A percentile compares a stretch with the other conserved stretches of the same genome.
phyloP scores from a whole-genome alignment of 2,888 invertebrate genomes.

The Sisyra nigra region DNA sequence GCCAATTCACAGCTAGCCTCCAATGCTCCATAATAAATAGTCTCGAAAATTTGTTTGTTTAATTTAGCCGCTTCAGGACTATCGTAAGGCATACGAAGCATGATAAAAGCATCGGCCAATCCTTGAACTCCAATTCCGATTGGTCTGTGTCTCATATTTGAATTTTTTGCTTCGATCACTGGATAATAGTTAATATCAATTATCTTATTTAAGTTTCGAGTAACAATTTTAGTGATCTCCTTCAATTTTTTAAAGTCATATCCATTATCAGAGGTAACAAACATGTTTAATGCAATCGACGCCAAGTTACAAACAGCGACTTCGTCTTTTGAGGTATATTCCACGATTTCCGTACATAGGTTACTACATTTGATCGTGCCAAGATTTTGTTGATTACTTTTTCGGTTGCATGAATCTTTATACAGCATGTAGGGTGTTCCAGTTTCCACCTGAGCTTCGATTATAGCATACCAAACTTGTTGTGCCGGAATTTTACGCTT shows the following conservation, averaged over 20 bases:
- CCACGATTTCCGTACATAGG: slow-evolving; percentile 93
- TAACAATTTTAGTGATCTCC: slow-evolving; percentile 73
- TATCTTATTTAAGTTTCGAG: slow-evolving; percentile 87
- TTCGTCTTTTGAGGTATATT: slow-evolving; percentile 85
- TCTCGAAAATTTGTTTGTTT: slow-evolving; percentile 95
- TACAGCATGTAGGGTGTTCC: slow-evolving; percentile 96
- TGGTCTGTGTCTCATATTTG: slow-evolving; percentile 75
- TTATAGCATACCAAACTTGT: slow-evolving; percentile 83
- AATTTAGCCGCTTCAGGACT: slow-evolving; percentile 68
- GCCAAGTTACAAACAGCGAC: slow-evolving; percentile 97
- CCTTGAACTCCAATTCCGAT: slow-evolving; percentile 95
- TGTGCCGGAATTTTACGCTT: slow-evolving; percentile 59
- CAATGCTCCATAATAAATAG: slow-evolving; percentile 91
- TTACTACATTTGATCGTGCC: slow-evolving; percentile 98
- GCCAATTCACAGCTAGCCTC: slow-evolving; percentile 94
- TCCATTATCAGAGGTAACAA: slow-evolving; percentile 54
- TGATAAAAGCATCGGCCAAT: slow-evolving; percentile 88
- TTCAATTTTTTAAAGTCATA: slow-evolving; percentile 82
- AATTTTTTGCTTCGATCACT: slow-evolving; percentile 68
- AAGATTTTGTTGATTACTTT: slow-evolving; percentile 95
- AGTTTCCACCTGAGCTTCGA: slow-evolving; percentile 92
- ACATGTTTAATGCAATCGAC: slow-evolving; percentile 92
- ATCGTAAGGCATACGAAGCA: slow-evolving; percentile 88
- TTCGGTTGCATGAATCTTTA: slow-evolving; percentile 91
- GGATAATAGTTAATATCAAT: slow-evolving; percentile 97